phyloP scores from a whole-genome alignment of 2,113 vertebrate genomes.

The Phaetusa simplex region DNA sequence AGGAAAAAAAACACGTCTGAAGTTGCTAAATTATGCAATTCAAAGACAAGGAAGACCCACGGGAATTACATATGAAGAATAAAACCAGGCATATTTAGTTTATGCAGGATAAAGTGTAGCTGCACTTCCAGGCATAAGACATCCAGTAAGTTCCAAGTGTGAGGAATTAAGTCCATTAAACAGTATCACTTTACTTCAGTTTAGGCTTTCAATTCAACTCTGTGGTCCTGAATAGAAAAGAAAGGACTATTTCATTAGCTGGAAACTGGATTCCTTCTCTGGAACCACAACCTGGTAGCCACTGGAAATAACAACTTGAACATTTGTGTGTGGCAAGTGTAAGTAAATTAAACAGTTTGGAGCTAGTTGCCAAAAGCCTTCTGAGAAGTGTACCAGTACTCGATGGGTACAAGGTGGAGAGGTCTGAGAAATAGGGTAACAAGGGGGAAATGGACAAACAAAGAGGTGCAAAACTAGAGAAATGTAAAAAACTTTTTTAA shows the following conservation, averaged over 20 bases:
- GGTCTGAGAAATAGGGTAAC: neutral
- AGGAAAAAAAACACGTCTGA: neutral
- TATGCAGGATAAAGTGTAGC: neutral
- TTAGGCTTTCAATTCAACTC: neutral
- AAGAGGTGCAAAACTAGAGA: neutral
- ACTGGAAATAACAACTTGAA: neutral
- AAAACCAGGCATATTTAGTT: neutral
- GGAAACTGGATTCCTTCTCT: neutral
- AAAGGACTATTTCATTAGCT: neutral
- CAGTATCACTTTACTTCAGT: neutral
- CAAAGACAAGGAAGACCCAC: neutral
- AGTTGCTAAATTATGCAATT: neutral
- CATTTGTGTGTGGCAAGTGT: neutral
- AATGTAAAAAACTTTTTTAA: neutral
- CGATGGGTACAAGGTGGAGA: neutral
- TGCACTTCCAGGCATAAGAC: neutral
- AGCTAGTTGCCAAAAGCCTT: neutral
- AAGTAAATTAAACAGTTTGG: neutral
- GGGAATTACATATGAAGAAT: neutral
- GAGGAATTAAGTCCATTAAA: neutral
- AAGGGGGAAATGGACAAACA: neutral
- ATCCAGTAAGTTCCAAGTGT: neutral
- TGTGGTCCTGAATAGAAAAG: neutral
- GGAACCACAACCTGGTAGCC: neutral
- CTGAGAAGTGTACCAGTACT: neutral